Evolutionary conservation across 2,888 invertebrate genomes (phyloP), one percentile per base, ranked within the genome.

Genomic region (Hoplodrina ambigua): DNA sequence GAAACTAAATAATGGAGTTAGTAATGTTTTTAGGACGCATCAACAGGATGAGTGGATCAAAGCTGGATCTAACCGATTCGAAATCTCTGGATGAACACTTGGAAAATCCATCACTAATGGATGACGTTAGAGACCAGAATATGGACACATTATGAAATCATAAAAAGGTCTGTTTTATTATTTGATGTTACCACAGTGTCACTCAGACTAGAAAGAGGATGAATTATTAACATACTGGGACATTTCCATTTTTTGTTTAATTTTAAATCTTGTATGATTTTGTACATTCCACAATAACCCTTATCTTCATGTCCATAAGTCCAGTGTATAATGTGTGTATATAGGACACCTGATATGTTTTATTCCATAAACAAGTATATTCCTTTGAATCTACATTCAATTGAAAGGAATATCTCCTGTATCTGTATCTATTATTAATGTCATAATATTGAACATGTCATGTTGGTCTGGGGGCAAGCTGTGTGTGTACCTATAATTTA

Each of bases 1-100:
- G 46, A 68, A 74, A 75, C 72, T 67, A 78, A 78, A 73, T 74
- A 74, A 75, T 72, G 4, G 58, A 77, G 64, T 72, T 55, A 66
- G 69, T 56, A 62, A 70, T 50, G 68, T 70, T 72, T 71, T 52
- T 56, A 44, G 54, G 60, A 60, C 62, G 49, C n/a, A 56, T 58
- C 53, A 79, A 75, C 71, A 46, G 69, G 59, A 68, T 69, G 65
- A 60, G 49, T 57, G 69, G 17, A 69, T 70, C 64, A 66, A 52
- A 65, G 20, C 53, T 64, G 41, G 50, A 70, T 63, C 15, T 53
- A 60, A 67, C 57, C 53, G 37, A 56, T 68, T 52, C 15, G 4
- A 64, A 41, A 57, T 60, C 49, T 46, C 19, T 15, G 3, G 17
- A 56, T 61, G 33, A 57, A 19, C 2, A 2, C 20, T 19, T 25